These are phyloP conservation scores for Parazoanthus atlanticus DNA, from an alignment of 92 coral and sea anemone species.

Conservation along the genomic window DNA sequence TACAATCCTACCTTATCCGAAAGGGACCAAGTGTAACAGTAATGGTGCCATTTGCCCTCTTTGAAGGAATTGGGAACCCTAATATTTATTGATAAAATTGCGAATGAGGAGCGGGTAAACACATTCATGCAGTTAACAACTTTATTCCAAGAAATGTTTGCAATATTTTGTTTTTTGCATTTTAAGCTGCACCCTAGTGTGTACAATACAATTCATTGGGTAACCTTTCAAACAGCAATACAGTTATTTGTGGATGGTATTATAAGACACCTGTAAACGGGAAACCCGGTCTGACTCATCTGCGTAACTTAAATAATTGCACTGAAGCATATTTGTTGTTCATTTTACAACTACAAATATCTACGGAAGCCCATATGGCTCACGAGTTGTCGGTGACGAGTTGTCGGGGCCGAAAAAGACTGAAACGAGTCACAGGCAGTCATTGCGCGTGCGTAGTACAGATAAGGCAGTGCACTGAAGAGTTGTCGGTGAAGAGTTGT, in stretches of 20 bases:
- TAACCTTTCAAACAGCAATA: not conserved
- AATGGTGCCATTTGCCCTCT: constrained; percentile 43
- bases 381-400: too few relatives aligned
- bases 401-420: not conserved
- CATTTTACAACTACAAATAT: too few relatives aligned
- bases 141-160: not conserved
- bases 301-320: too few relatives aligned
- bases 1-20: not conserved
- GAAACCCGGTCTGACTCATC: too few relatives aligned
- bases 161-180: not conserved
- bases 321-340: too few relatives aligned
- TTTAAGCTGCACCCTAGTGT: not conserved
- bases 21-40: constrained; percentile 5
- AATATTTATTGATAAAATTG: not conserved
- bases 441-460: too few relatives aligned
- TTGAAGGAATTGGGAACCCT: not conserved
- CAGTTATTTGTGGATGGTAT: not conserved
- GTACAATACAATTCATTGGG: not conserved
- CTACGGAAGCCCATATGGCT: too few relatives aligned
- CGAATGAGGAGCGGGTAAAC: not conserved
- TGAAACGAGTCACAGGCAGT: too few relatives aligned
- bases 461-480: too few relatives aligned
- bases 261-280: too few relatives aligned
- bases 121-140: not conserved
- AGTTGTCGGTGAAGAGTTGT: too few relatives aligned